Evolutionary conservation across 2,888 invertebrate species (phyloP).

Genomic region (Polietes domitor): DNA sequence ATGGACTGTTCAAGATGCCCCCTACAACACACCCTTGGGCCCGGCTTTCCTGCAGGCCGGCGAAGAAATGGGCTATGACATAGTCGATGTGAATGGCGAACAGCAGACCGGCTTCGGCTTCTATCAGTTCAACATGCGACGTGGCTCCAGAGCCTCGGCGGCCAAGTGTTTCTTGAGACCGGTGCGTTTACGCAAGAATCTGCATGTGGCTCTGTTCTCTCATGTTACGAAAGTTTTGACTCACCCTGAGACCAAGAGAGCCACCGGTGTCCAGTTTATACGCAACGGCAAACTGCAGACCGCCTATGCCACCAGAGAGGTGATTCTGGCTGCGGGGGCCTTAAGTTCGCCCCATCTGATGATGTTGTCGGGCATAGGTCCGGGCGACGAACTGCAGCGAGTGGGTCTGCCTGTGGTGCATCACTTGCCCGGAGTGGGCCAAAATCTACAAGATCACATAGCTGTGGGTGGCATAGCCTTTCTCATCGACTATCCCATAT

Average conservation of each 20-base stretch:
- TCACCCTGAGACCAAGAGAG: conserved; percentile 86
- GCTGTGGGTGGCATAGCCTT: conserved; percentile 93
- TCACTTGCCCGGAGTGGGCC: conserved; percentile 91
- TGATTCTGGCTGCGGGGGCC: conserved; percentile 87
- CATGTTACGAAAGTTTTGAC: conserved; percentile 90
- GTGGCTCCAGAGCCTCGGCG: conserved; percentile 91
- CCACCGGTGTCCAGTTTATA: conserved; percentile 90
- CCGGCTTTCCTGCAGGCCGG: conserved; percentile 93
- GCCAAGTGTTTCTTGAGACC: conserved; percentile 93
- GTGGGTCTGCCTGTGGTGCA: conserved; percentile 88
- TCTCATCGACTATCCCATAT: conserved; percentile 89
- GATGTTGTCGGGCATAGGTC: conserved; percentile 94
- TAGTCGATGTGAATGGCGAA: conserved; percentile 91
- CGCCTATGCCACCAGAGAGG: conserved; percentile 79
- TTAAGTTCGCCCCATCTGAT: conserved; percentile 95
- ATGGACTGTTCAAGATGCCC: conserved; percentile 80
- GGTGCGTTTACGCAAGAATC: conserved; percentile 87
- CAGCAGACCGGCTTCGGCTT: conserved; percentile 93
- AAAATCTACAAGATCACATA: conserved; percentile 94
- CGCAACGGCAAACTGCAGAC: conserved; percentile 83
- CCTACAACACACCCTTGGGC: conserved; percentile 87
- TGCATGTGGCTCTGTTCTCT: conserved; percentile 90
- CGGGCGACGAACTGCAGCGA: conserved; percentile 86
- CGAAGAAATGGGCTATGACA: conserved; percentile 95
- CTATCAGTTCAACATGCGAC: conserved; percentile 93